phyloP scores from a whole-genome alignment of 2,113 vertebrate genomes.

The Coptodon bakossiorum region DNA sequence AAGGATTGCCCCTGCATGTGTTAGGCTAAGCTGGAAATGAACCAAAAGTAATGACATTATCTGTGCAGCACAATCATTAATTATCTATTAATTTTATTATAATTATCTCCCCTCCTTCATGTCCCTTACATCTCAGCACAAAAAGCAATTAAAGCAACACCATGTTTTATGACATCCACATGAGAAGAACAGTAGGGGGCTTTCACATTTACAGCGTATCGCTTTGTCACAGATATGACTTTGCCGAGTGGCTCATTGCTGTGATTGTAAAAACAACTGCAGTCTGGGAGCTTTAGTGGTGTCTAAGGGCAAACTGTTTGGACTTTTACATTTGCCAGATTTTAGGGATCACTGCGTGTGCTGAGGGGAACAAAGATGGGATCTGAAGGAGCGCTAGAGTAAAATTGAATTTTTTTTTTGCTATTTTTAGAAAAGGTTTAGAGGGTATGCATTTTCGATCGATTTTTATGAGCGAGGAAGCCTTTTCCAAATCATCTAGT shows the following conservation, averaged over 20 bases:
- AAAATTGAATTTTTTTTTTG: background rate
- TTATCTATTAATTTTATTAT: background rate
- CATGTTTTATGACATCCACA: slow-evolving; percentile 12
- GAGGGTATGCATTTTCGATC: slow-evolving; percentile 1
- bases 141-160: slow-evolving; percentile 28
- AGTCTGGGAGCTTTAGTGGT: background rate
- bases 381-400: background rate
- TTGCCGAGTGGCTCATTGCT: slow-evolving; percentile 21
- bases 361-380: background rate
- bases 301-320: slow-evolving; percentile 18
- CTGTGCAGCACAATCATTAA: background rate
- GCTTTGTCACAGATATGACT: slow-evolving; percentile 29
- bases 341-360: background rate
- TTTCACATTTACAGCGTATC: background rate
- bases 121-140: background rate
- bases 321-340: background rate
- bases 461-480: slow-evolving; percentile 18
- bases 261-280: slow-evolving; percentile 13
- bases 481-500: slow-evolving; percentile 6
- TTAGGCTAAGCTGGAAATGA: background rate
- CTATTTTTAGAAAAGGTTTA: slow-evolving; percentile 4
- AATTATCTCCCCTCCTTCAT: background rate
- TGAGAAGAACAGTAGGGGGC: background rate
- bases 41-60: background rate
- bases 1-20: background rate